Evolutionary conservation across 2,113 vertebrate species (phyloP).

Genomic region (Sylvia atricapilla): DNA sequence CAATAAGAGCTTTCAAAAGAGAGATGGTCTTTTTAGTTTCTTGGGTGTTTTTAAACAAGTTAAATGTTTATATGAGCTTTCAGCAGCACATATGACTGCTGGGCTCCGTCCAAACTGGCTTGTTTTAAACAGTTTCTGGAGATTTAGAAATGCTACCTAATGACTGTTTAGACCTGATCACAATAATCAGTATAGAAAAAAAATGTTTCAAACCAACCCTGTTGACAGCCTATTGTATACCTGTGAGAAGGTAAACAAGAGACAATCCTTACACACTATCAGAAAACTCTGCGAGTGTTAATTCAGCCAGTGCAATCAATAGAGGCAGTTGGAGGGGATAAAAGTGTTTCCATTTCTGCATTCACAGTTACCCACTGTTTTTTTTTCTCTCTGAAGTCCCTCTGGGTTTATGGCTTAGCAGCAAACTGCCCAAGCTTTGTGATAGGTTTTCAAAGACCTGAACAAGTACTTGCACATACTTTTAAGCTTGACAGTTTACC

Average conservation of each 20-base stretch:
- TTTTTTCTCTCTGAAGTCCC: neutral
- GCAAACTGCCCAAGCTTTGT: neutral
- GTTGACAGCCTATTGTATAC: neutral
- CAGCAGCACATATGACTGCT: neutral
- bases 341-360: neutral
- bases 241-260: neutral
- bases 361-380: neutral
- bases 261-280: neutral
- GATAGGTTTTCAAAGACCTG: neutral
- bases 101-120: neutral
- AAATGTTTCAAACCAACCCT: neutral
- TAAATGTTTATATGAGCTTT: neutral
- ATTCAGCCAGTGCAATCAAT: neutral
- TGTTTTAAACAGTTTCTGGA: neutral
- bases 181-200: neutral
- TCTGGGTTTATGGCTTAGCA: neutral
- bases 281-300: neutral
- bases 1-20: neutral
- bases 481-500: neutral
- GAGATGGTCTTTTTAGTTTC: neutral
- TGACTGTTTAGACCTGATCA: neutral
- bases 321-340: neutral
- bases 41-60: neutral
- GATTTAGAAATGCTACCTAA: neutral
- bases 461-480: neutral